Evolutionary conservation across 1,140 invertebrate species (phyloP).

Genomic region (Pomacea maculata): DNA sequence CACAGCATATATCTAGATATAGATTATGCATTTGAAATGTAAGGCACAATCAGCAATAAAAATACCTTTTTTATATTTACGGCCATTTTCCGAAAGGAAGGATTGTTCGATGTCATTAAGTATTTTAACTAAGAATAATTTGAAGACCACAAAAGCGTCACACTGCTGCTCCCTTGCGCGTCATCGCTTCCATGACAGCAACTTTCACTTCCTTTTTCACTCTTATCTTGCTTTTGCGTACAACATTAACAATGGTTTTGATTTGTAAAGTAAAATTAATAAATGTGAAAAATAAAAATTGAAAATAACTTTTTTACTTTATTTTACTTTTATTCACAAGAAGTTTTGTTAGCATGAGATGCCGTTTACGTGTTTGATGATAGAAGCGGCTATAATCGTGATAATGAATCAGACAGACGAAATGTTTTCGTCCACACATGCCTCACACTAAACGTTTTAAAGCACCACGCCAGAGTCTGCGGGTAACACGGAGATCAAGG

Average conservation of each 20-base stretch:
- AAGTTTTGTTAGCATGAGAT: not conserved
- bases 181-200: conserved; percentile 15
- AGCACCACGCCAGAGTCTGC: conserved; percentile 23
- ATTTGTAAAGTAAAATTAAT: not conserved
- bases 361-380: not conserved
- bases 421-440: conserved; percentile 26
- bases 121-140: not conserved
- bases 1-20: too few species aligned
- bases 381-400: conserved; percentile 19
- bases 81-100: too few species aligned
- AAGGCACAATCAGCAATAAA: too few species aligned
- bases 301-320: not conserved
- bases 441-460: conserved; percentile 27
- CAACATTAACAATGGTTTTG: not conserved
- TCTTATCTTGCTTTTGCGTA: not conserved
- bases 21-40: too few species aligned
- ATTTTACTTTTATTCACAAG: not conserved
- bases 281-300: not conserved
- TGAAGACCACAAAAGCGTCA: not conserved
- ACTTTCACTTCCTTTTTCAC: too few species aligned
- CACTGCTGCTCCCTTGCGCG: not conserved
- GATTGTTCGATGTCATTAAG: too few species aligned
- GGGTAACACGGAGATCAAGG: conserved; percentile 32
- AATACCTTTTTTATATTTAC: too few species aligned
- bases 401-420: conserved; percentile 14